These are phyloP conservation scores for Pilophorus perplexus DNA, from an alignment of 2,888 invertebrate genomes.

Conservation along the genomic window DNA sequence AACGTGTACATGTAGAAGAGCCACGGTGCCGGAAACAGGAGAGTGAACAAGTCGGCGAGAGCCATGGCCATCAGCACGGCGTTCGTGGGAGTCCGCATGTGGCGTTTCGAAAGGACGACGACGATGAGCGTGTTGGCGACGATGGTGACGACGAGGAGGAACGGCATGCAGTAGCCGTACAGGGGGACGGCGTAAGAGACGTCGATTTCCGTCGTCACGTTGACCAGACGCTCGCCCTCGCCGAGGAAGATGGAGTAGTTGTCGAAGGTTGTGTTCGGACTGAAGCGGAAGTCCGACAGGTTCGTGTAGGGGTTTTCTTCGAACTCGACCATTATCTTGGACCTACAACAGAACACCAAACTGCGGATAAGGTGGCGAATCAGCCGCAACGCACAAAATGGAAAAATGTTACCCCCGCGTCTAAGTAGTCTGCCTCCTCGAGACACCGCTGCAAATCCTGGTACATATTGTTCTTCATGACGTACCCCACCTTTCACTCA, in stretches of 20 bases:
- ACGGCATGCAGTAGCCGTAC: conserved; percentile 70
- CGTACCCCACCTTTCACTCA: too few relatives aligned
- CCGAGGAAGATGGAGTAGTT: conserved; percentile 1
- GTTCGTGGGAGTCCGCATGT: conserved; percentile 91
- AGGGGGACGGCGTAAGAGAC: conserved; percentile 67
- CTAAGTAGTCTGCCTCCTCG: too few relatives aligned
- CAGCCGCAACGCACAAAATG: too few relatives aligned
- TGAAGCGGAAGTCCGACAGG: conserved; percentile 9
- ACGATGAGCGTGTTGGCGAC: conserved; percentile 88
- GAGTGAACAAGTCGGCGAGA: conserved; percentile 88
- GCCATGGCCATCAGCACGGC: conserved; percentile 95
- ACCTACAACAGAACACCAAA: conserved; percentile 19
- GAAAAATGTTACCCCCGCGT: too few relatives aligned
- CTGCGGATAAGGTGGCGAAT: too few relatives aligned
- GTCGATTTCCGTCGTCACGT: conserved; percentile 66
- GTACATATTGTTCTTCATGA: too few relatives aligned
- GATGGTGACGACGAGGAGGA: conserved; percentile 81
- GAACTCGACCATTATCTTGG: conserved; percentile 21
- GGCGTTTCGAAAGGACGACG: conserved; percentile 80
- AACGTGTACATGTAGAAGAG: conserved; percentile 89
- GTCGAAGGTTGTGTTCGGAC: not conserved
- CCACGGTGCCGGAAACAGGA: conserved; percentile 86
- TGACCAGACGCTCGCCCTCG: conserved; percentile 49
- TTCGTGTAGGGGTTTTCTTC: conserved; percentile 22
- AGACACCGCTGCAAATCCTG: too few relatives aligned